Evolutionary conservation across 2,797 vertebrate genomes (phyloP), one percentile per base, ranked within the genome.

Genomic region (Remorina albescens): DNA sequence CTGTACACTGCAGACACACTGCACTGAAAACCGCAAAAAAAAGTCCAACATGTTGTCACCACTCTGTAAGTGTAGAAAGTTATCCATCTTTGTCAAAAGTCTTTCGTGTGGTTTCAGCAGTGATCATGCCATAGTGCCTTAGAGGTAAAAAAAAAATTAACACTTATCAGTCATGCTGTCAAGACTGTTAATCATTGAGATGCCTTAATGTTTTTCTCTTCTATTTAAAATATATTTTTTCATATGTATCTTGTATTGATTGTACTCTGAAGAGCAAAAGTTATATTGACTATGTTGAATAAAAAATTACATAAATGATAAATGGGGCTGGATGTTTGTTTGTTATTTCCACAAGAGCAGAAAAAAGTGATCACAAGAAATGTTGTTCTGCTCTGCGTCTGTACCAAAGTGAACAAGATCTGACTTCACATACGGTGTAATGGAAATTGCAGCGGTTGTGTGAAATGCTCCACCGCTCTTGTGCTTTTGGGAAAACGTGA

Each of bases 191-290:
- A 73, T 85, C 69, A 69, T 37, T 84, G 75, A 89, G 85, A 84
- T 80, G 78, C 87, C 83, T 87, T 84, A 74, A 88, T 88, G 80
- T 88, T 87, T 88, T 82, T 72, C 74, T 77, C 81, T 77, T 86
- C 80, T 95, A 93, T 95, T 95, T 95, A 95, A 95, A 95, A 86
- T 79, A 82, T 92, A 90, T 93, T 90, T 93, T 93, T 87, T 92
- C 91, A 90, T 78, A 87, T 91, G 76, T 92, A 93, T 85, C 87
- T 90, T 90, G 75, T 77, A 95, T 88, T 72, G 89, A 88, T 91
- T 95, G 94, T 94, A 94, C 87, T 93, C 91, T 91, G 84, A 94
- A 95, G 93, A 96, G 92, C 90, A 95, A 92, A 87, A 95, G 86
- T 95, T 89, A 91, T 95, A 95, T 95, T 96, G 41, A 44, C 19